These are phyloP conservation scores for Drosophila subpulchrella DNA, from an alignment of 1,140 invertebrate genomes.

Conservation along the genomic window DNA sequence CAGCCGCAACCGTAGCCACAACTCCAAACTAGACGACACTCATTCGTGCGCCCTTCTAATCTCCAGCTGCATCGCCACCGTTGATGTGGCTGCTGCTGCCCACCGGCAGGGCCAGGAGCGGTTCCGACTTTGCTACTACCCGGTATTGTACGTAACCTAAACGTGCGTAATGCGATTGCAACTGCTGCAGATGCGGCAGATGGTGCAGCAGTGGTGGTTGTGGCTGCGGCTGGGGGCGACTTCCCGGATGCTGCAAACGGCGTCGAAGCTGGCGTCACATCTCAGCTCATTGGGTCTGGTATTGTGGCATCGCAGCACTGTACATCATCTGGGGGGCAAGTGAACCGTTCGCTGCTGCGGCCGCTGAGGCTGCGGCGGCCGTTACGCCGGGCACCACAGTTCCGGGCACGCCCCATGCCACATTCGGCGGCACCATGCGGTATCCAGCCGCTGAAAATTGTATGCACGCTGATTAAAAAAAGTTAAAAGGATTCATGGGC, in stretches of 20 bases:
- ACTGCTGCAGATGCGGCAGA: slow-evolving; percentile 26
- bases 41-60: slow-evolving; percentile 9
- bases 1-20: slow-evolving; percentile 33
- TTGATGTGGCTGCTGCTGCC: slow-evolving; percentile 22
- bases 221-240: slow-evolving; percentile 49
- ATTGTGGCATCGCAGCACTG: slow-evolving; percentile 91
- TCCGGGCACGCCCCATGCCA: slow-evolving; percentile 86
- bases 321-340: slow-evolving; percentile 89
- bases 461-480: slow-evolving; percentile 33
- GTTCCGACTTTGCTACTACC: slow-evolving; percentile 31
- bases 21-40: slow-evolving; percentile 6
- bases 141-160: slow-evolving; percentile 51
- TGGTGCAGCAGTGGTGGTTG: slow-evolving; percentile 38
- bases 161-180: slow-evolving; percentile 31
- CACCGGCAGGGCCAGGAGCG: slow-evolving; percentile 16
- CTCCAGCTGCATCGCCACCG: slow-evolving; percentile 20
- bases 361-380: slow-evolving; percentile 85
- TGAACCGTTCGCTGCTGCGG: slow-evolving; percentile 85
- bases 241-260: slow-evolving; percentile 71
- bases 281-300: slow-evolving; percentile 89
- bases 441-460: slow-evolving; percentile 79
- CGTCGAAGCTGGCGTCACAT: slow-evolving; percentile 81
- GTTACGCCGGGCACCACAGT: slow-evolving; percentile 86
- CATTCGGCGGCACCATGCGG: slow-evolving; percentile 85
- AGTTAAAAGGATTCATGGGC: not conserved